phyloP scores from a whole-genome alignment of 2,888 invertebrate species.

The Portevinia maculata region DNA sequence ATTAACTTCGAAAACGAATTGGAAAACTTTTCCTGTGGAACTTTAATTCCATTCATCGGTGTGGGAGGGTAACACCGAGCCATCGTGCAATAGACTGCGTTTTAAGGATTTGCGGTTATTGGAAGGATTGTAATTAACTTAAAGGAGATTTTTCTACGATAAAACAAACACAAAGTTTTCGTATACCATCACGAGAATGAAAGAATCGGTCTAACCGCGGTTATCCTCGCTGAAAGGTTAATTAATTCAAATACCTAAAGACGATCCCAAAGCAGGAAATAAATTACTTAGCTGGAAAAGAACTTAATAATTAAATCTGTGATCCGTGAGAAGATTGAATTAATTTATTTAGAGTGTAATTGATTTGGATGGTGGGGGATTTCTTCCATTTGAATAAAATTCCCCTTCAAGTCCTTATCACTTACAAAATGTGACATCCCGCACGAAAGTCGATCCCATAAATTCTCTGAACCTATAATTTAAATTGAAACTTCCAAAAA shows the following conservation, averaged over 20 bases:
- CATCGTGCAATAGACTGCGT: conserved; percentile 21
- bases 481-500: conserved; percentile 73
- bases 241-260: conserved; percentile 46
- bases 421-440: conserved; percentile 55
- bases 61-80: background rate
- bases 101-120: conserved; percentile 41
- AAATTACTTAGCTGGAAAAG: conserved; percentile 33
- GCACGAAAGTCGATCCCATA: conserved; percentile 57
- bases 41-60: conserved; percentile 44
- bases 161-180: conserved; percentile 22
- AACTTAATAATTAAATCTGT: conserved; percentile 26
- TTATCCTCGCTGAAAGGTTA: conserved; percentile 28
- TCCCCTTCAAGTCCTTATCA: conserved; percentile 32
- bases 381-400: conserved; percentile 11
- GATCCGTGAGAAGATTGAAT: conserved; percentile 18
- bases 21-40: conserved; percentile 36
- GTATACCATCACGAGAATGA: background rate
- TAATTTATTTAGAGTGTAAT: conserved; percentile 9
- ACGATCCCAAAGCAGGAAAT: conserved; percentile 12
- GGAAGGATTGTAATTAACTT: conserved; percentile 48
- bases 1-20: conserved; percentile 47
- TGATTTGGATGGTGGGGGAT: background rate
- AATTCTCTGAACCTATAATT: conserved; percentile 69
- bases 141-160: conserved; percentile 20
- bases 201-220: background rate